Percentiles rank a stretch among this genome's conserved stretches.
phyloP scores from a whole-genome alignment of 2,797 vertebrate genomes.

The Arrhamphus sclerolepis region DNA sequence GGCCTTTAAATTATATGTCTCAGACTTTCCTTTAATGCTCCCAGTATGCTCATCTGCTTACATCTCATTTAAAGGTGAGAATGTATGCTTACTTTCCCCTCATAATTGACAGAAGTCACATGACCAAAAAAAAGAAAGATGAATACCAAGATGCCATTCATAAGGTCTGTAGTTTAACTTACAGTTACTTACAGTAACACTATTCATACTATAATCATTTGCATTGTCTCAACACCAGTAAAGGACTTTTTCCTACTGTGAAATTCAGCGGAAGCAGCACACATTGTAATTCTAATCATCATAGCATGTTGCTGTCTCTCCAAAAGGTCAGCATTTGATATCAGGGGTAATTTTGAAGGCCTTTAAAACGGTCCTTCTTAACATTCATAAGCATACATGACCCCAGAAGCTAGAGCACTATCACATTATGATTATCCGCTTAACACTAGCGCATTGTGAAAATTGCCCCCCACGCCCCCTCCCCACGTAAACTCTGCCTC shows the following conservation, averaged over 20 bases:
- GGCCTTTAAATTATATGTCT: no score
- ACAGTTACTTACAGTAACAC: no score
- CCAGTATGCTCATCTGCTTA: no score
- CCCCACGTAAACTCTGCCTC: conserved; percentile 72
- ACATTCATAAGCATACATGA: conserved; percentile 78
- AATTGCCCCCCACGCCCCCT: conserved; percentile 54
- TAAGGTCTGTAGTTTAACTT: no score
- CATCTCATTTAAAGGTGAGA: no score
- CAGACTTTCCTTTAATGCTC: no score
- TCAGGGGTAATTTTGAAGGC: conserved; percentile 73
- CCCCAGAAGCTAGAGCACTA: conserved; percentile 67
- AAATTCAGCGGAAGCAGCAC: conserved; percentile 26
- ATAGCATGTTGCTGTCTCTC: conserved; percentile 44
- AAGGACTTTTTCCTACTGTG: conserved; percentile 11
- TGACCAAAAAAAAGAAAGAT: no score
- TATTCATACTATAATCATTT: no score
- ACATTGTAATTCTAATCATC: conserved; percentile 61
- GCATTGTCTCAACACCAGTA: no score
- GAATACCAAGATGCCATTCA: no score
- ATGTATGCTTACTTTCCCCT: no score
- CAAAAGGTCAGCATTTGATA: conserved; percentile 73
- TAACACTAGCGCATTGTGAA: conserved; percentile 55
- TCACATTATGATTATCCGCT: conserved; percentile 70
- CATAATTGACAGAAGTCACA: no score
- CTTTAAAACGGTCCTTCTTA: conserved; percentile 72